phyloP scores from a whole-genome alignment of 2,888 invertebrate genomes.

The Chalcosyrphus nemorum region DNA sequence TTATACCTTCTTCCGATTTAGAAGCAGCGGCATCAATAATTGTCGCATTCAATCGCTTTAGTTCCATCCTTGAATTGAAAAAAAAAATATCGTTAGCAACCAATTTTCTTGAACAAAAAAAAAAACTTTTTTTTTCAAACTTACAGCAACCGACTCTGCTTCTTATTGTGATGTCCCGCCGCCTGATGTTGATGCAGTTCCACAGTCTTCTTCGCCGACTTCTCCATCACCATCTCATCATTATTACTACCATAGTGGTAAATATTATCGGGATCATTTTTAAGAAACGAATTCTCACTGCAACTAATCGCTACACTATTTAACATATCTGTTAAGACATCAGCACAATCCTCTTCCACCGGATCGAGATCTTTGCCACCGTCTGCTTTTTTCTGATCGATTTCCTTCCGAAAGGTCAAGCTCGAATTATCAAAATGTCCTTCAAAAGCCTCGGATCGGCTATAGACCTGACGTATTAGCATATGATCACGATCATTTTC shows the following conservation, averaged over 20 bases:
- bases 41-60: slow-evolving; percentile 86
- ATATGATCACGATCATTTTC: slow-evolving; percentile 84
- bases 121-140: slow-evolving; percentile 49
- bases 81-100: slow-evolving; percentile 25
- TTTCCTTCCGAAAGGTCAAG: slow-evolving; percentile 76
- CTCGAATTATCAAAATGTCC: slow-evolving; percentile 75
- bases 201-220: slow-evolving; percentile 30
- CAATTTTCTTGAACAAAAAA: background rate
- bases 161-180: slow-evolving; percentile 68
- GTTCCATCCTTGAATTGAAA: slow-evolving; percentile 81
- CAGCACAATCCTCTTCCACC: slow-evolving; percentile 78
- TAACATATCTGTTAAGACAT: slow-evolving; percentile 83
- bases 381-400: slow-evolving; percentile 46
- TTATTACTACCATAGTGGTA: slow-evolving; percentile 74
- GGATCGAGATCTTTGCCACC: slow-evolving; percentile 35
- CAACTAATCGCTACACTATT: slow-evolving; percentile 85
- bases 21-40: slow-evolving; percentile 83
- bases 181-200: slow-evolving; percentile 44
- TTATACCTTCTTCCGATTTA: slow-evolving; percentile 77
- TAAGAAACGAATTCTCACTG: slow-evolving; percentile 83
- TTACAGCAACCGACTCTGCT: slow-evolving; percentile 78
- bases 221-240: slow-evolving; percentile 45
- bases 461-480: slow-evolving; percentile 82
- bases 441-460: slow-evolving; percentile 79
- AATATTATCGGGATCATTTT: slow-evolving; percentile 78